phyloP scores from a whole-genome alignment of 2,888 invertebrate genomes.

The Morpho deidamia region DNA sequence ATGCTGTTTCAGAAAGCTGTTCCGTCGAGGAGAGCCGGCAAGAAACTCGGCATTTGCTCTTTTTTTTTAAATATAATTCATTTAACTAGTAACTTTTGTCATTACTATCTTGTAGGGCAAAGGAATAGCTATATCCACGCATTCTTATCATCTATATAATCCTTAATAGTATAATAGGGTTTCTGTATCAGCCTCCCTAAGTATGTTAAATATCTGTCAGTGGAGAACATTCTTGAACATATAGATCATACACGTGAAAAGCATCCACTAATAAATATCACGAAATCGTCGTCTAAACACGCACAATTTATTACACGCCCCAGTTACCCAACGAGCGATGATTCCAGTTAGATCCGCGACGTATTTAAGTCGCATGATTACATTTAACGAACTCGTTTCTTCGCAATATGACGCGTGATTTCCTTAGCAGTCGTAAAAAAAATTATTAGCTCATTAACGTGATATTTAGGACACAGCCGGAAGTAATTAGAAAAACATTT shows the following conservation, averaged over 20 bases:
- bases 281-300: conserved; percentile 4
- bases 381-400: conserved; percentile 11
- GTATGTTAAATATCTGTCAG: no score
- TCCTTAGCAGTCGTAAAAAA: background rate
- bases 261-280: background rate
- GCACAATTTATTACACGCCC: conserved; percentile 13
- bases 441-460: background rate
- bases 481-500: background rate
- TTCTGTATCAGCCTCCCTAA: no score
- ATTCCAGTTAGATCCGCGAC: conserved; percentile 10
- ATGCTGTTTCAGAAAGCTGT: no score
- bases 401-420: background rate
- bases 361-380: conserved; percentile 20
- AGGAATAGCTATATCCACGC: no score
- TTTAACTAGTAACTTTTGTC: no score
- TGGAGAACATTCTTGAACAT: background rate
- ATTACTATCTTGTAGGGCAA: no score
- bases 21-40: no score
- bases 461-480: background rate
- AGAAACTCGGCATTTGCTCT: no score
- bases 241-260: background rate
- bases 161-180: no score
- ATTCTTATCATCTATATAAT: no score
- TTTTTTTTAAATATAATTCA: no score
- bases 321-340: conserved; percentile 9